Evolutionary conservation across 2,113 vertebrate species (phyloP), one percentile per base, ranked within the genome.

Genomic region (Xiphias gladius): DNA sequence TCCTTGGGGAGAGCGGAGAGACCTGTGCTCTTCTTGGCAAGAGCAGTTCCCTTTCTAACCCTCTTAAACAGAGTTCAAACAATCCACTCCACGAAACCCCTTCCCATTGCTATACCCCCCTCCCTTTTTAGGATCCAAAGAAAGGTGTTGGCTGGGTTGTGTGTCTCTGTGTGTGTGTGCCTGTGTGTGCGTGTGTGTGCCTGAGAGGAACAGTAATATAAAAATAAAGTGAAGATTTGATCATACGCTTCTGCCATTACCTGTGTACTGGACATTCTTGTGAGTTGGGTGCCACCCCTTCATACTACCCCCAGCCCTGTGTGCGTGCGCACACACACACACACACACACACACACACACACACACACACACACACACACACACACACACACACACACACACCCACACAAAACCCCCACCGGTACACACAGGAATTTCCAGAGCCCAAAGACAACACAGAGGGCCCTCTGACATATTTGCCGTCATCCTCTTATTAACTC

Each of bases 401-500:
- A 70, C 64, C 64, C 35, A 32, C 32, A 76, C 35, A 85, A 80
- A 67, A 66, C 50, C 79, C 80, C 72, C 80, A 68, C 26, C 6
- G 73, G 73, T 87, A 82, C 85, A 82, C 85, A 76, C 67, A 90
- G 90, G 88, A 88, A 86, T 91, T 91, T 89, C 84, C 86, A 91
- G 84, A 92, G 79, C 88, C 87, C 82, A 90, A 86, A 86, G 83
- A 91, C 86, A 90, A 87, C 87, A 86, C 89, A 89, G 83, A 91
- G 84, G 92, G 85, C 87, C 88, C 85, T 81, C 81, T 35, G 87
- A 95, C 92, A 92, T 95, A 90, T 93, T 92, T 92, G 87, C 92
- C 89, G 69, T 92, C 89, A 93, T 94, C 91, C 87, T 92, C 89
- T 93, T 93, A 93, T 94, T 93, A 94, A 91, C 90, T 91, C 91